phyloP scores from a whole-genome alignment of 2,113 vertebrate genomes.

The Upupa epops region DNA sequence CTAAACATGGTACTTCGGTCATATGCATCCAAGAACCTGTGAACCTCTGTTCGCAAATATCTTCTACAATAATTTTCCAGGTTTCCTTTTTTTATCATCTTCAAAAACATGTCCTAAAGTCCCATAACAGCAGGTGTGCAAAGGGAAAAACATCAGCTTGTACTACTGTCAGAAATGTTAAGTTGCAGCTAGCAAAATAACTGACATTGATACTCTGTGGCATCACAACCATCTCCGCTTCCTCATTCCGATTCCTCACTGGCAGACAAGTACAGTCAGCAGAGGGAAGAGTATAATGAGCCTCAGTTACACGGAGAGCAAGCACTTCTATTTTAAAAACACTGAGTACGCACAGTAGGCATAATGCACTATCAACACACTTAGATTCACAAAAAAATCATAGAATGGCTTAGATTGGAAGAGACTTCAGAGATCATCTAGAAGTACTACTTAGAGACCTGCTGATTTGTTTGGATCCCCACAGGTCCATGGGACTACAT shows the following conservation, averaged over 20 bases:
- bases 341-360: not conserved
- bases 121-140: not conserved
- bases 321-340: not conserved
- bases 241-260: not conserved
- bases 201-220: not conserved
- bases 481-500: too few species aligned
- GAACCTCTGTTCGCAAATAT: not conserved
- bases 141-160: not conserved
- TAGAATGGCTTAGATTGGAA: too few species aligned
- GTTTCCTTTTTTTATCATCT: not conserved
- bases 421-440: too few species aligned
- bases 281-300: not conserved
- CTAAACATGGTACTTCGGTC: not conserved
- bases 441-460: too few species aligned
- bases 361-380: not conserved
- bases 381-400: not conserved
- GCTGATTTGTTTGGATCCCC: too few species aligned
- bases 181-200: not conserved
- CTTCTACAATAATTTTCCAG: not conserved
- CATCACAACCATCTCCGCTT: not conserved
- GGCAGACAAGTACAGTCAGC: not conserved
- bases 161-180: not conserved
- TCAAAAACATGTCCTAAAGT: not conserved
- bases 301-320: not conserved
- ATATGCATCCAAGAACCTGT: not conserved